Conservation (phyloP, 2,113 vertebrate species). For the Rhodinocichla rosea region DNA sequence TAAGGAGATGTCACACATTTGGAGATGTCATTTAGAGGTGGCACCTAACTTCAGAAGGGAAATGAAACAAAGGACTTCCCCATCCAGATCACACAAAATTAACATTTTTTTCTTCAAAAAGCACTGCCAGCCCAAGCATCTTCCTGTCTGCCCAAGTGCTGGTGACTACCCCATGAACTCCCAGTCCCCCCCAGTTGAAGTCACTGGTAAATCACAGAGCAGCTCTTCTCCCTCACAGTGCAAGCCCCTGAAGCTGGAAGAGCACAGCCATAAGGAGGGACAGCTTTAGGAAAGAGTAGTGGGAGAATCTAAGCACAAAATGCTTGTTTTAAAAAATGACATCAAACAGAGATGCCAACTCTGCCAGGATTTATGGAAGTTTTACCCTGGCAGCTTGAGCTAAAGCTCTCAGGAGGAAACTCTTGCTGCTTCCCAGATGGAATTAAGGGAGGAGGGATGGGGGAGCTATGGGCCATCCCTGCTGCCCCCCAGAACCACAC, state of each 20-base stretch:
- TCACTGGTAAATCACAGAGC: not conserved
- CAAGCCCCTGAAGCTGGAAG: not conserved
- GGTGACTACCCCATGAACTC: fast-evolving
- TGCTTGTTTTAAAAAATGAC: not conserved
- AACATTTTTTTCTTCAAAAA: not conserved
- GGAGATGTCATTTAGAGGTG: not conserved
- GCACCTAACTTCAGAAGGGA: not conserved
- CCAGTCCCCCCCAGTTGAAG: not conserved
- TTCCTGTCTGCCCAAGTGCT: not conserved
- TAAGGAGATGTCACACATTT: not conserved
- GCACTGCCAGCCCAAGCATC: not conserved
- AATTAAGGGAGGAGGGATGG: not conserved
- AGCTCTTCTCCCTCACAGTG: not conserved
- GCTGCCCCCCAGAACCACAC: not conserved
- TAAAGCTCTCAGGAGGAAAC: not conserved
- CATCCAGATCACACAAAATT: not conserved
- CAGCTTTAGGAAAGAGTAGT: not conserved
- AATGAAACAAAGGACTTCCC: not conserved
- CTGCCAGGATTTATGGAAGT: too few species aligned
- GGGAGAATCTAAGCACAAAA: not conserved
- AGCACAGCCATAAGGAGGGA: not conserved
- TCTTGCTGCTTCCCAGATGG: not conserved
- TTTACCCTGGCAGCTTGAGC: too few species aligned
- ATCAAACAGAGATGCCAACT: too few species aligned
- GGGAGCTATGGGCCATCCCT: not conserved